phyloP scores from a whole-genome alignment of 1,140 invertebrate species.

The Stratiolaelaps scimitus region DNA sequence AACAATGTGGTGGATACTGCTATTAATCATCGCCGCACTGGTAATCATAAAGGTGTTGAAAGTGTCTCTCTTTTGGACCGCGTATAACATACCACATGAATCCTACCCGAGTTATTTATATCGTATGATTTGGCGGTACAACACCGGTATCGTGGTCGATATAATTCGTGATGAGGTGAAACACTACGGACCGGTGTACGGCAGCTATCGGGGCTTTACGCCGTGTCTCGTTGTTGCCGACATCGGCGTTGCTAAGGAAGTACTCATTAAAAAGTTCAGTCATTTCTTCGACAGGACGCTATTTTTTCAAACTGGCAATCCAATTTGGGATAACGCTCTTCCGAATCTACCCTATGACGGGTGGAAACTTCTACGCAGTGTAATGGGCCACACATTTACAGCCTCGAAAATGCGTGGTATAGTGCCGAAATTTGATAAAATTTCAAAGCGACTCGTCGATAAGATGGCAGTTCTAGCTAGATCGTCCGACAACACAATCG shows the following conservation, averaged over 20 bases:
- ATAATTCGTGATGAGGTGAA: background rate
- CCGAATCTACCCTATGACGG: background rate
- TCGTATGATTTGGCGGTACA: too few species aligned
- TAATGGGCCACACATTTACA: too few species aligned
- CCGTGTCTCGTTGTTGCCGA: slow-evolving; percentile 1
- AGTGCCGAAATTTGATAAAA: background rate
- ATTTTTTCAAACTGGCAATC: background rate
- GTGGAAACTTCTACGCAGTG: background rate
- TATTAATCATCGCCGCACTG: too few species aligned
- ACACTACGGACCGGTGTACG: background rate
- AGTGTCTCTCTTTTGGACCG: too few species aligned
- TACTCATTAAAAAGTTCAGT: background rate
- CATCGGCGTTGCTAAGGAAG: background rate
- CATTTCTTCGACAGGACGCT: background rate
- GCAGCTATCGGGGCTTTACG: background rate
- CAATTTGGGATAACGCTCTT: background rate
- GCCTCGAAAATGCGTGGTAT: background rate
- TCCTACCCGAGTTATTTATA: too few species aligned
- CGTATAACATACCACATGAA: too few species aligned
- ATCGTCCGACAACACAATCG: background rate
- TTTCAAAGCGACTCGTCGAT: background rate
- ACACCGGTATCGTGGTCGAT: too few species aligned
- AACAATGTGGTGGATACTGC: too few species aligned
- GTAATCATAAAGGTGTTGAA: too few species aligned
- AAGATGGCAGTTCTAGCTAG: background rate